These are phyloP conservation scores for Leptopilina clavipes DNA, from an alignment of 1,140 invertebrate species.

Conservation along the genomic window DNA sequence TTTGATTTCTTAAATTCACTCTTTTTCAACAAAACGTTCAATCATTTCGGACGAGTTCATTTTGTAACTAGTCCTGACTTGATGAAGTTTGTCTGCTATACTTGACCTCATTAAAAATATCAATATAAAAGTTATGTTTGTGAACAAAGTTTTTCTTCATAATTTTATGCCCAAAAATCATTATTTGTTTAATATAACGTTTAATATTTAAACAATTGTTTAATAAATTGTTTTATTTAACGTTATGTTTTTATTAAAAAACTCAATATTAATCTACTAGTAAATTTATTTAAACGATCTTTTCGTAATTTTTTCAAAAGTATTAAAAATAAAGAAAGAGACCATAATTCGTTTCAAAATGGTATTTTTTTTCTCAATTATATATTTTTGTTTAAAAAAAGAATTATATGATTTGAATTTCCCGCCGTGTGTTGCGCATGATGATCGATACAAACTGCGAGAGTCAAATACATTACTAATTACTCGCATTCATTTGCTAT, in stretches of 20 bases:
- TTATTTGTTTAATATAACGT: neutral
- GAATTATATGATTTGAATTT: neutral
- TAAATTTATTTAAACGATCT: too few relatives aligned
- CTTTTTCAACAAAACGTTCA: constrained; percentile 29
- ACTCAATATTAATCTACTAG: too few relatives aligned
- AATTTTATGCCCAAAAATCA: neutral
- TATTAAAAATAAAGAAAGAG: too few relatives aligned
- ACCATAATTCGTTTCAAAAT: too few relatives aligned
- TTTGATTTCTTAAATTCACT: constrained; percentile 12
- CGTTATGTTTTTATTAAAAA: too few relatives aligned
- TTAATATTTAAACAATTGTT: too few relatives aligned
- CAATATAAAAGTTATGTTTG: neutral
- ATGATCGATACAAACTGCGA: neutral
- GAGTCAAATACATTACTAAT: neutral
- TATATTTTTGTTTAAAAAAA: too few relatives aligned
- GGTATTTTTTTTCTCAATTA: too few relatives aligned
- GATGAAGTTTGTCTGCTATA: neutral
- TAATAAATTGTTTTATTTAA: too few relatives aligned
- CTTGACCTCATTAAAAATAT: neutral
- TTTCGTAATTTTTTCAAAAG: too few relatives aligned
- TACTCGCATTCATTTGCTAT: neutral
- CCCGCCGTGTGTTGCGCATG: neutral
- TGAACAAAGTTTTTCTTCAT: neutral
- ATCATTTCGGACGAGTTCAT: constrained; percentile 48
- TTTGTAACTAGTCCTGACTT: neutral